phyloP scores from a whole-genome alignment of 2,113 vertebrate species.

The Dromiciops gliroides region DNA sequence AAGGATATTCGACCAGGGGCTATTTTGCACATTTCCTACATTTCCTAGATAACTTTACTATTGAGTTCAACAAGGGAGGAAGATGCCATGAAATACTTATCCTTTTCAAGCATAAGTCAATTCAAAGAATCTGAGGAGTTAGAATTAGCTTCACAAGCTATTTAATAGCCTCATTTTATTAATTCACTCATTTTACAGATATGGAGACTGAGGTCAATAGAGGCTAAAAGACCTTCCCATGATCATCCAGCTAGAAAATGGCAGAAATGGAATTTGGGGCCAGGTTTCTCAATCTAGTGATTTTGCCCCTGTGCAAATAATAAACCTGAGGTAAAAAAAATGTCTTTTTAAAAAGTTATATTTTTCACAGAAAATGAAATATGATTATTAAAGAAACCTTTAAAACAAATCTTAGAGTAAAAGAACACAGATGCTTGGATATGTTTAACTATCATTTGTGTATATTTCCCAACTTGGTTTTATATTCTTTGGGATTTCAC shows the following conservation, averaged over 20 bases:
- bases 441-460: neutral
- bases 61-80: neutral
- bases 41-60: neutral
- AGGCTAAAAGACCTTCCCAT: neutral
- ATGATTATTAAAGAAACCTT: neutral
- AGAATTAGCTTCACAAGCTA: neutral
- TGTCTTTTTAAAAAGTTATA: too few relatives aligned
- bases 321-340: neutral
- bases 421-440: neutral
- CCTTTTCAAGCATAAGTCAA: neutral
- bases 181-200: neutral
- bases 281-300: neutral
- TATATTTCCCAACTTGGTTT: neutral
- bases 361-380: neutral
- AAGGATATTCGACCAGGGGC: neutral
- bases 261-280: neutral
- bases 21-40: neutral
- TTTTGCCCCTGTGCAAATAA: neutral
- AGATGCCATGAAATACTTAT: neutral
- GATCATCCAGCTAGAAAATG: neutral
- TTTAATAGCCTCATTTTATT: neutral
- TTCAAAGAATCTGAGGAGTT: neutral
- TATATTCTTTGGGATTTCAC: neutral
- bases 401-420: neutral
- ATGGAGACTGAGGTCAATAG: neutral